These are phyloP conservation scores for Botia kubotai DNA, from an alignment of 2,797 vertebrate species.

Conservation along the genomic window DNA sequence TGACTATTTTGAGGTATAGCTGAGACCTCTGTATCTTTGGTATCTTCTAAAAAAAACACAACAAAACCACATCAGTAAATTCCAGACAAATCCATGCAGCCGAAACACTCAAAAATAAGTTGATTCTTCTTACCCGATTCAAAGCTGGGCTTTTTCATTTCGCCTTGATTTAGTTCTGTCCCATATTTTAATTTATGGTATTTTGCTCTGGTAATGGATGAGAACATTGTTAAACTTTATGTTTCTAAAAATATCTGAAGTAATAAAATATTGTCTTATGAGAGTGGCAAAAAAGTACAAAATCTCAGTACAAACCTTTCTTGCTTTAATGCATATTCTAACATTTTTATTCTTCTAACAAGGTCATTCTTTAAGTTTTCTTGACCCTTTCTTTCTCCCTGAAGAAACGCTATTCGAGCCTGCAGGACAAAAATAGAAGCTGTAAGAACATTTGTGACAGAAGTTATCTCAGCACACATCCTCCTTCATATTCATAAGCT, in stretches of 20 bases:
- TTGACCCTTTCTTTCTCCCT: conserved; percentile 98
- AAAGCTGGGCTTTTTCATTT: conserved; percentile 97
- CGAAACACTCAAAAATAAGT: background rate
- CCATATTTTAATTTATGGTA: conserved; percentile 99
- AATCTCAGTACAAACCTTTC: conserved; percentile 85
- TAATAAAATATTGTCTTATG: too few species aligned
- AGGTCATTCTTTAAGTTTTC: conserved; percentile 99
- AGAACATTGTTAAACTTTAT: background rate
- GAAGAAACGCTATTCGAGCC: conserved; percentile 98
- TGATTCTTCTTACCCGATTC: conserved; percentile 85
- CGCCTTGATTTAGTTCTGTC: conserved; percentile 95
- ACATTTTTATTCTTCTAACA: conserved; percentile 99
- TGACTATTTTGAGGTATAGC: conserved; percentile 95
- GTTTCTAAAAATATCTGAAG: background rate
- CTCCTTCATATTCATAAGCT: background rate
- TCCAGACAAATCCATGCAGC: background rate
- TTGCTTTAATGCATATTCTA: conserved; percentile 99
- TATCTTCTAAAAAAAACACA: conserved; percentile 82
- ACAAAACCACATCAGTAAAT: background rate
- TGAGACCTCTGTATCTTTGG: conserved; percentile 96
- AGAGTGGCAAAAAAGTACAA: background rate
- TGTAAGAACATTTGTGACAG: conserved; percentile 1
- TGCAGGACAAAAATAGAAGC: conserved; percentile 75
- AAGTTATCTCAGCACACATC: background rate
- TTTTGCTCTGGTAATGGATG: conserved; percentile 86